Evolutionary conservation across 1,140 invertebrate species (phyloP).

Genomic region (Luehdorfia chinensis): DNA sequence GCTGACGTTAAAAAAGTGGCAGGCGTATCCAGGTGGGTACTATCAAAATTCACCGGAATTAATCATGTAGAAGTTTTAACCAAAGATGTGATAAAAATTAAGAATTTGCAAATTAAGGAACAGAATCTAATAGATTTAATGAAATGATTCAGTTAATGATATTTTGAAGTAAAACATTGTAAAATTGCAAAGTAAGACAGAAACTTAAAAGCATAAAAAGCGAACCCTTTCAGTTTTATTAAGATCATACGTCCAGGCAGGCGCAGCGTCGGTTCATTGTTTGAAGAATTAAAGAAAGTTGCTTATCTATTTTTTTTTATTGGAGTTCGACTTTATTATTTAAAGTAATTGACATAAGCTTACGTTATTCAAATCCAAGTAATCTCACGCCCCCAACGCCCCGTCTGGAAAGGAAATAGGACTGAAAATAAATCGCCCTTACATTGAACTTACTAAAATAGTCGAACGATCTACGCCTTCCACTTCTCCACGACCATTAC

Average conservation of each 20-base stretch:
- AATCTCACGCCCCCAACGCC: constrained; percentile 25
- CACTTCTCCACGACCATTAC: constrained; percentile 69
- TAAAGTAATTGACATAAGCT: constrained; percentile 12
- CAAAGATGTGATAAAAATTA: not conserved
- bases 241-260: too few species aligned
- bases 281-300: too few species aligned
- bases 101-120: not conserved
- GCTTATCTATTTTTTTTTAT: too few species aligned
- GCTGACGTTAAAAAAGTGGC: constrained; percentile 33
- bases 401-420: constrained; percentile 63
- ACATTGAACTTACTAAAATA: constrained; percentile 66
- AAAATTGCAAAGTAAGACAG: too few species aligned
- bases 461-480: constrained; percentile 53
- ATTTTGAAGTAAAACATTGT: too few species aligned
- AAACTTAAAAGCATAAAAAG: too few species aligned
- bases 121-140: too few species aligned
- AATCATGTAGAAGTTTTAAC: not conserved
- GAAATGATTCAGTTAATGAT: not conserved
- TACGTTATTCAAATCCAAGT: not conserved
- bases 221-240: too few species aligned
- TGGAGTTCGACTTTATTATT: too few species aligned
- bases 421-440: constrained; percentile 73
- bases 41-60: not conserved
- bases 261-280: too few species aligned
- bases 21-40: constrained; percentile 20